Evolutionary conservation across 2,113 vertebrate species (phyloP).

Genomic region (Bubo bubo): DNA sequence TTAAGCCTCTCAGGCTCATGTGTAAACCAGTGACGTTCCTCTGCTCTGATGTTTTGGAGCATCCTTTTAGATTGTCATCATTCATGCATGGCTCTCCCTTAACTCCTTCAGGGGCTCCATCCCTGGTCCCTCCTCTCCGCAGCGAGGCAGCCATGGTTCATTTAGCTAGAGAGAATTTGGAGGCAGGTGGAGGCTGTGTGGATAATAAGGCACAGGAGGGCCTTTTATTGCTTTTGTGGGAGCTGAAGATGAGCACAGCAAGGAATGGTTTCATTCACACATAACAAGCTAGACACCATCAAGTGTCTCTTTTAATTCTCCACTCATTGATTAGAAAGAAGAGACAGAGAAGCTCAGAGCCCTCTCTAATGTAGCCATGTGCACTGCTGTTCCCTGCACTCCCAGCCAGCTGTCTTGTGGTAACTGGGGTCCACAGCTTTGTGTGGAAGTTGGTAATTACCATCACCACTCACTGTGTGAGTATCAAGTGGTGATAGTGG

Average conservation of each 20-base stretch:
- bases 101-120: neutral
- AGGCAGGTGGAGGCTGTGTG: neutral
- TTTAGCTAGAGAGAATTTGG: neutral
- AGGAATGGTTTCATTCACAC: conserved; percentile 5
- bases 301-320: neutral
- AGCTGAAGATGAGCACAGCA: neutral
- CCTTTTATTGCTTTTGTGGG: neutral
- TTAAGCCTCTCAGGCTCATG: neutral
- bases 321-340: neutral
- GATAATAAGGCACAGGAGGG: neutral
- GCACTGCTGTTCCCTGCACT: neutral
- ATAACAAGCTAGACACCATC: neutral
- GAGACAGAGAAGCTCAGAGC: neutral
- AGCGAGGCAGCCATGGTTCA: neutral
- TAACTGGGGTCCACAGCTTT: neutral
- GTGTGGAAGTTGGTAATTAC: neutral
- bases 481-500: neutral
- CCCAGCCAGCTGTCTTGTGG: neutral
- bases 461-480: fast-evolving
- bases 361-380: fast-evolving
- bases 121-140: neutral
- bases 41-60: neutral
- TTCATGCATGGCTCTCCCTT: neutral
- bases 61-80: neutral
- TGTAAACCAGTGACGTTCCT: neutral